A percentile compares a stretch with the other conserved stretches of the same genome.
phyloP scores from a whole-genome alignment of 1,140 invertebrate genomes.

The Epicauta chinensis region DNA sequence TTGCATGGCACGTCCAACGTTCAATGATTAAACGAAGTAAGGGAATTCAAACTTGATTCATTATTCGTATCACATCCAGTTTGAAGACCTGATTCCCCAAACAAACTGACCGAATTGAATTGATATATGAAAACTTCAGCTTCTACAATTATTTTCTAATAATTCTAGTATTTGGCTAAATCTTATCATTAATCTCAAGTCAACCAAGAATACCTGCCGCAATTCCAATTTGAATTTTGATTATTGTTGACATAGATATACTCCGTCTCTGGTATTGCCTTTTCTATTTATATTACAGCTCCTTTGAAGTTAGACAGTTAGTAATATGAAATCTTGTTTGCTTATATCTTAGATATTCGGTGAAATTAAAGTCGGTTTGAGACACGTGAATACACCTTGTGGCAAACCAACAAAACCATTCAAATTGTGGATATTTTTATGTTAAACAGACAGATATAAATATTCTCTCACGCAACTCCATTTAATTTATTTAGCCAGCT shows the following conservation, averaged over 20 bases:
- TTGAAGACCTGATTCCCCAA: not conserved
- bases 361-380: too few species aligned
- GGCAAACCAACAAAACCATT: too few species aligned
- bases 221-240: conserved; percentile 34
- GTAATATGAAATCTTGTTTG: conserved; percentile 11
- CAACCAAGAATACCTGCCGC: conserved; percentile 7
- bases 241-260: conserved; percentile 34
- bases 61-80: not conserved
- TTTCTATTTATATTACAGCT: conserved; percentile 19
- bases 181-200: too few species aligned
- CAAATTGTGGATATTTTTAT: too few species aligned
- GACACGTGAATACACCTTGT: too few species aligned
- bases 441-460: too few species aligned
- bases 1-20: not conserved
- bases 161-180: too few species aligned
- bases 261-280: conserved; percentile 19
- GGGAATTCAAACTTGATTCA: not conserved
- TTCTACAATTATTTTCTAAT: too few species aligned
- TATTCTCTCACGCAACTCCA: too few species aligned
- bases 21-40: not conserved
- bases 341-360: not conserved
- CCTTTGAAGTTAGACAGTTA: conserved; percentile 13
- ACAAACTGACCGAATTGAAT: not conserved
- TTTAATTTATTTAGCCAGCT: too few species aligned
- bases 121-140: too few species aligned